Percentiles rank a stretch among this genome's conserved stretches.
These are phyloP conservation scores for Drosophila setosimentum DNA, from an alignment of 2,888 invertebrate genomes.

Conservation along the genomic window DNA sequence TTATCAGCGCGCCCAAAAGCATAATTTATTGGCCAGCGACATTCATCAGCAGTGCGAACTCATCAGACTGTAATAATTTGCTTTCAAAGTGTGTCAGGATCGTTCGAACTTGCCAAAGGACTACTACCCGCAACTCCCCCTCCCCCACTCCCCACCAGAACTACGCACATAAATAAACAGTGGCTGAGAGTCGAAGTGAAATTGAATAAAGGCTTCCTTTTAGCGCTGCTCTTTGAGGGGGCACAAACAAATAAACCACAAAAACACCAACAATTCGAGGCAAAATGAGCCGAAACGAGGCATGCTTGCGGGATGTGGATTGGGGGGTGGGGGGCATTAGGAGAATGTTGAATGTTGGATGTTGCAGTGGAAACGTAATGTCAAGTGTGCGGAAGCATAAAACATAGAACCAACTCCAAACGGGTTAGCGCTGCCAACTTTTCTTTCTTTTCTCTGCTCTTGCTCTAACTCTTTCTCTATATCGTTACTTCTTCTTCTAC, in stretches of 20 bases:
- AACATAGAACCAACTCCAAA: constrained; percentile 80
- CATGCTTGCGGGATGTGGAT: not conserved
- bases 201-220: constrained; percentile 65
- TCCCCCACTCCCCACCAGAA: not conserved
- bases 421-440: constrained; percentile 64
- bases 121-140: not conserved
- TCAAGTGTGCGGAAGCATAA: constrained; percentile 79
- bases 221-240: not conserved
- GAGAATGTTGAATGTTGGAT: constrained; percentile 50
- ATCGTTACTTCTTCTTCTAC: not conserved
- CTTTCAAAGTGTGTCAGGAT: constrained; percentile 75
- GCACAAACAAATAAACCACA: constrained; percentile 42
- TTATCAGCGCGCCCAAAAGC: constrained; percentile 63
- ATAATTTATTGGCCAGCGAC: constrained; percentile 72
- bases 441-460: constrained; percentile 25
- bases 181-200: constrained; percentile 66
- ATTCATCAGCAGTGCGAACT: constrained; percentile 74
- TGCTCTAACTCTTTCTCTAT: constrained; percentile 7
- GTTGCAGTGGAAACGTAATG: constrained; percentile 69
- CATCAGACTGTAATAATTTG: constrained; percentile 81
- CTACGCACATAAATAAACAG: constrained; percentile 19
- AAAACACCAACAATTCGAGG: constrained; percentile 25
- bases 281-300: constrained; percentile 29
- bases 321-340: not conserved
- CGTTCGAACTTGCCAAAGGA: constrained; percentile 37